phyloP scores from a whole-genome alignment of 1,140 invertebrate species.

The Ridgeia piscesae region DNA sequence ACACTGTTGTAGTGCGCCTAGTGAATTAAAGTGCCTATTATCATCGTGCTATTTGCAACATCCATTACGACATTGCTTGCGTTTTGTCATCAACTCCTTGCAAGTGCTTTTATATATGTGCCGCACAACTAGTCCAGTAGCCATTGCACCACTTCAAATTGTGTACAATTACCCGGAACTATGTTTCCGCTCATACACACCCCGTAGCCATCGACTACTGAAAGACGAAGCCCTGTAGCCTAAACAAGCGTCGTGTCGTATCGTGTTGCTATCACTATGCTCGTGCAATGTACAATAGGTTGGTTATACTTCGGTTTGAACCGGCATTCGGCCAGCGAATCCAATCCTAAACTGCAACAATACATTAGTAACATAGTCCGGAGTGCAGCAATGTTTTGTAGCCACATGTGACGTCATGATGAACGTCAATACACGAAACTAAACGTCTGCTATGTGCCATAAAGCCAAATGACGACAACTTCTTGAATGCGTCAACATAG shows the following conservation, averaged over 20 bases:
- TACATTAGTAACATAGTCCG: background rate
- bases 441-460: background rate
- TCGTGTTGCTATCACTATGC: background rate
- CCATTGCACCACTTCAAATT: background rate
- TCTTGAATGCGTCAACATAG: background rate
- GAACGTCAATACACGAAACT: background rate
- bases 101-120: too few species aligned
- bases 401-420: background rate
- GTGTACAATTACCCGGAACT: background rate
- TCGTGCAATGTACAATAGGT: background rate
- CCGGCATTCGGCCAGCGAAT: background rate
- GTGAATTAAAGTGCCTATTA: background rate
- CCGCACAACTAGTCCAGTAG: too few species aligned
- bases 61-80: background rate
- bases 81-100: too few species aligned
- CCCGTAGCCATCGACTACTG: background rate
- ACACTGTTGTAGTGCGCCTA: background rate
- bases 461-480: background rate
- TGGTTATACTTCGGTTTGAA: background rate
- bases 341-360: background rate
- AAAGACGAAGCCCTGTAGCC: background rate
- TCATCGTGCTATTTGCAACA: background rate
- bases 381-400: background rate
- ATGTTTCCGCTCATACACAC: background rate
- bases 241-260: background rate